Evolutionary conservation across 2,888 invertebrate genomes (phyloP).

Genomic region (Netelia melanura): DNA sequence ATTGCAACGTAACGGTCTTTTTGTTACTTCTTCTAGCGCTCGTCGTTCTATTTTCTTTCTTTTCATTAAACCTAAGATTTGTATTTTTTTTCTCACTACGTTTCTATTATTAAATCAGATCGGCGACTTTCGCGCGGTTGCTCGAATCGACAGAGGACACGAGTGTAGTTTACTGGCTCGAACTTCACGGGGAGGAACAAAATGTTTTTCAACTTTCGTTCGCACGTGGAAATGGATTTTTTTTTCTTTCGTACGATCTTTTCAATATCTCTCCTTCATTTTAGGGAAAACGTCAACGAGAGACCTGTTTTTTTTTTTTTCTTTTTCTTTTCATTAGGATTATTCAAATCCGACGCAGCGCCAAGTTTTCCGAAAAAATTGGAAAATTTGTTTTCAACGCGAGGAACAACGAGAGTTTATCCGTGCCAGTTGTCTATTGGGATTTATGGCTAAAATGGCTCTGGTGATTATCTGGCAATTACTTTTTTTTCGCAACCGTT

Average conservation of each 20-base stretch:
- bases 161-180: constrained; percentile 16
- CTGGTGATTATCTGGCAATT: background rate
- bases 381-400: background rate
- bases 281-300: background rate
- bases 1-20: constrained; percentile 20
- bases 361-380: background rate
- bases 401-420: constrained; percentile 1
- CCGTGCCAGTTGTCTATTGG: background rate
- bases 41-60: constrained; percentile 12
- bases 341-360: background rate
- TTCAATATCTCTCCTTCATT: background rate
- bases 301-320: background rate
- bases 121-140: constrained; percentile 36
- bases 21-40: background rate
- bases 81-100: constrained; percentile 15
- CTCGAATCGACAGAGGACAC: constrained; percentile 2
- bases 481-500: background rate
- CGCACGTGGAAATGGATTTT: constrained; percentile 5
- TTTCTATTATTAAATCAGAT: constrained; percentile 48
- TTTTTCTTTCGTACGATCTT: background rate
- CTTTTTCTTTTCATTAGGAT: background rate
- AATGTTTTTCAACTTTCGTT: constrained; percentile 45
- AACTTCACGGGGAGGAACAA: constrained; percentile 20
- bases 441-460: background rate
- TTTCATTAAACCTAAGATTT: constrained; percentile 20